Evolutionary conservation across 2,113 vertebrate species (phyloP), one percentile per base, ranked within the genome.

Genomic region (Podocnemis expansa): DNA sequence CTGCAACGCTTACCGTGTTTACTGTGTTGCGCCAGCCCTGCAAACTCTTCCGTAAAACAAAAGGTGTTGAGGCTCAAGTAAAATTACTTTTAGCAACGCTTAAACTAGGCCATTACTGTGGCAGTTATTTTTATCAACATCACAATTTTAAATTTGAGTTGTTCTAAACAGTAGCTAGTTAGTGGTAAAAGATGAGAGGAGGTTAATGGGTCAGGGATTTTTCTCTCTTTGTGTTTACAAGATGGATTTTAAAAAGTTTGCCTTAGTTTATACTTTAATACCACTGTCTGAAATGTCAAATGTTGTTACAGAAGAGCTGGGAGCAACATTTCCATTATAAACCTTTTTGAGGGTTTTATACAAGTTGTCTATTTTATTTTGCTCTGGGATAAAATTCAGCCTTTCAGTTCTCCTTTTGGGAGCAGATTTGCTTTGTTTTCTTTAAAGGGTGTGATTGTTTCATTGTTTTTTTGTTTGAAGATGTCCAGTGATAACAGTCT

Each of bases 301-400:
- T 67, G 85, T 85, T 91, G 88, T 93, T 92, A 94, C 85, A 87
- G 94, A 79, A 95, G 79, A 70, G 55, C 89, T 90, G 92, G 94
- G 95, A 92, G 94, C 95, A 95, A 10, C 70, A 12, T 97, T 96
- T 96, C 97, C 97, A 97, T 91, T 93, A 96, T 96, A 95, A 97
- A 95, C 82, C n/a, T n/a, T 67, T 89, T 52, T 83, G 84, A 0
- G 0, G 55, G 90, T 94, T 93, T 93, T 93, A 90, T 16, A 0
- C 7, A 91, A 94, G 29, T 51, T 81, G 60, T 47, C 52, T 56
- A 96, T 80, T 95, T 95, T 85, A 27, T 91, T 95, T 93, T 81
- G 85, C 79, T 93, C 54, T 92, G 88, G 60, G 92, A 38, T 49
- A 63, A 89, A 95, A 45, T 34, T 84, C 9, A 51, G 11, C 10